phyloP scores from a whole-genome alignment of 2,888 invertebrate species.

The Drosophila setosimentum region DNA sequence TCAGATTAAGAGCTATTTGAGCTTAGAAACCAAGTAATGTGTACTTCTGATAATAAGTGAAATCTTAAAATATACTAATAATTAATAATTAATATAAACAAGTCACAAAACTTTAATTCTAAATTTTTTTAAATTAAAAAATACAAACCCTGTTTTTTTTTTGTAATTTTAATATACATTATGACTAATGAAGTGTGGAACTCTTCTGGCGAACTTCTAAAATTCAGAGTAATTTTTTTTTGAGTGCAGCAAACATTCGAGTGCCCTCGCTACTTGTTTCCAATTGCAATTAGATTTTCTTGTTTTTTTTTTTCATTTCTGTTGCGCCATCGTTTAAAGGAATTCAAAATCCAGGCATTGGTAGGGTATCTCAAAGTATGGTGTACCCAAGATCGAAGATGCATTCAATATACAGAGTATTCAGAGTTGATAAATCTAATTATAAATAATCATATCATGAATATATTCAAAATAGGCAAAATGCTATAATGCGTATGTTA shows the following conservation, averaged over 20 bases:
- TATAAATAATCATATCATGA: neutral
- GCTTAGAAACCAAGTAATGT: neutral
- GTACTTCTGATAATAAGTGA: neutral
- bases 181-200: neutral
- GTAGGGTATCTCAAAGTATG: neutral
- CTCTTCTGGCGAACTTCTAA: neutral
- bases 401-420: neutral
- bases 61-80: neutral
- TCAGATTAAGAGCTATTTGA: neutral
- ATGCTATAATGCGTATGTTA: neutral
- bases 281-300: slow-evolving; percentile 44
- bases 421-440: neutral
- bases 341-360: slow-evolving; percentile 20
- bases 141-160: no score
- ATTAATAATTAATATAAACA: neutral
- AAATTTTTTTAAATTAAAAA: neutral
- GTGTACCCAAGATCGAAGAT: neutral
- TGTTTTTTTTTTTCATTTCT: neutral
- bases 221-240: neutral
- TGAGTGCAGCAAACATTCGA: slow-evolving; percentile 42
- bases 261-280: slow-evolving; percentile 36
- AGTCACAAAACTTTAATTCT: no score
- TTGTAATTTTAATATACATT: no score
- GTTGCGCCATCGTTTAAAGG: slow-evolving; percentile 15
- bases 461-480: neutral